Conservation (phyloP, 2,113 vertebrate genomes). For the Solea solea region DNA sequence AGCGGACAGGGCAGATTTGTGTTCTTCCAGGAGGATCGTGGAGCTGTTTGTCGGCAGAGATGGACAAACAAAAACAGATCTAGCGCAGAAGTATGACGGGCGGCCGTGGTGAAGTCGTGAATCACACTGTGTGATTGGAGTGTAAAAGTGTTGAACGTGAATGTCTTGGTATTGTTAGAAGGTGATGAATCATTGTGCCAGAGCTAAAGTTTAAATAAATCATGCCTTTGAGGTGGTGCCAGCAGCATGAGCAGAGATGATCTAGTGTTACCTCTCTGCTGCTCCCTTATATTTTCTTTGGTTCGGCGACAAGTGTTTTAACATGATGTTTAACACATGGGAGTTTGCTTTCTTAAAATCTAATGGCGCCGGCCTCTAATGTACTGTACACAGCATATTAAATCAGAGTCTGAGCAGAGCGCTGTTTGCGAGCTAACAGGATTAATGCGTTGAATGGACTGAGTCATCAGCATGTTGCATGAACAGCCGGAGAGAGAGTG, state of each 20-base stretch:
- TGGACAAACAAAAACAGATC: neutral
- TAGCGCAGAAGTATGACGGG: neutral
- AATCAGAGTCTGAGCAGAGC: slow-evolving; percentile 28
- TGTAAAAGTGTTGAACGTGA: slow-evolving; percentile 12
- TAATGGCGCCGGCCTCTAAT: slow-evolving; percentile 24
- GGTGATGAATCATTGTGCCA: slow-evolving; percentile 30
- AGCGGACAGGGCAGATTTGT: slow-evolving; percentile 18
- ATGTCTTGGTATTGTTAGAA: slow-evolving; percentile 33
- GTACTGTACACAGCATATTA: slow-evolving; percentile 31
- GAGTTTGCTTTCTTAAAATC: slow-evolving; percentile 32
- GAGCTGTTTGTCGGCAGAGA: neutral
- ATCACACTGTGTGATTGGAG: neutral
- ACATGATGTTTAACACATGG: slow-evolving; percentile 25
- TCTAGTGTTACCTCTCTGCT: slow-evolving; percentile 37
- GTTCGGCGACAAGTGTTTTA: slow-evolving; percentile 45
- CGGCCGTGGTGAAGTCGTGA: neutral
- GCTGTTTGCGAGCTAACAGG: slow-evolving; percentile 50
- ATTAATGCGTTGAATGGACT: slow-evolving; percentile 56
- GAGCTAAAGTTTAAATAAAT: slow-evolving; percentile 36
- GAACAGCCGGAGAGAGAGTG: slow-evolving; percentile 48
- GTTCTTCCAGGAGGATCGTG: slow-evolving; percentile 3
- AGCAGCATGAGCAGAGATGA: slow-evolving; percentile 30
- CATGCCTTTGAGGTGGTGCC: slow-evolving; percentile 35
- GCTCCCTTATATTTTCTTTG: slow-evolving; percentile 49
- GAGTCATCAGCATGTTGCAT: slow-evolving; percentile 57